phyloP scores from a whole-genome alignment of 2,797 vertebrate genomes.

The Onychomys arenicola region DNA sequence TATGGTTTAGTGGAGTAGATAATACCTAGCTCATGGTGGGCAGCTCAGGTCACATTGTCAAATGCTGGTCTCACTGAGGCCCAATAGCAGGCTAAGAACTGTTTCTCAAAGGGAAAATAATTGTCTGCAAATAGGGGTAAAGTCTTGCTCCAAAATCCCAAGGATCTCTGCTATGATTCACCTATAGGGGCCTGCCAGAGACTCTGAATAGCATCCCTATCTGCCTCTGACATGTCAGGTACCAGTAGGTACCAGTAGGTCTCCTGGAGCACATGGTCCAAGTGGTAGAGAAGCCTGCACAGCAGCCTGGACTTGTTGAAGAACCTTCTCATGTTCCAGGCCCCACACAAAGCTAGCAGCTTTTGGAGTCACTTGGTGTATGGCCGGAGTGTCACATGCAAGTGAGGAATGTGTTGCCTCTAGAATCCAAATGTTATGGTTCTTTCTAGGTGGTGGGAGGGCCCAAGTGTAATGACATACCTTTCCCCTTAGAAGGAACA shows the following conservation, averaged over 20 bases:
- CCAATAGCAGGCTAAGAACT: not conserved
- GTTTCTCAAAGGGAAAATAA: not conserved
- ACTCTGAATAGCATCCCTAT: not conserved
- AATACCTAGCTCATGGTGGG: not conserved
- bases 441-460: not conserved
- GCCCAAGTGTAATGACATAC: not conserved
- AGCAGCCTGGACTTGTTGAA: not conserved
- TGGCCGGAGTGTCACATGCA: not conserved
- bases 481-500: not conserved
- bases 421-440: not conserved
- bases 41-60: not conserved
- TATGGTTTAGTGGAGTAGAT: not conserved
- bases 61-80: not conserved
- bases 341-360: not conserved
- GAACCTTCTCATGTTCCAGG: not conserved
- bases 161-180: not conserved
- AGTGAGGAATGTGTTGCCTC: not conserved
- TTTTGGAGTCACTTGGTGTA: not conserved
- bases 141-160: not conserved
- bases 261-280: not conserved
- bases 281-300: not conserved
- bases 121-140: not conserved
- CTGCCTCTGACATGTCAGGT: not conserved
- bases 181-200: not conserved
- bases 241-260: not conserved